Conservation (phyloP, 2,113 vertebrate genomes). For the Isichthys henryi region DNA sequence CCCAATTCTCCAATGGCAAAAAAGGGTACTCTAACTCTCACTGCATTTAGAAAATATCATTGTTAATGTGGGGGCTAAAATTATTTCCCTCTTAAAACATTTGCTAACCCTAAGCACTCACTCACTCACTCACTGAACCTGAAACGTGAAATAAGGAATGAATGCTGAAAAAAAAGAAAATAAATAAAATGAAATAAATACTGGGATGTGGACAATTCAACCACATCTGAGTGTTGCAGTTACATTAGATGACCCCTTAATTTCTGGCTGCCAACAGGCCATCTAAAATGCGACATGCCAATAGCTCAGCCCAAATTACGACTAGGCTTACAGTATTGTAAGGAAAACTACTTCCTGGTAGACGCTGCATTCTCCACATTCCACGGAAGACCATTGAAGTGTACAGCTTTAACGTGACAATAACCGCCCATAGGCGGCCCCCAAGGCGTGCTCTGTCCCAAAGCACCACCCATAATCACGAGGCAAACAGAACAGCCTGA, state of each 20-base stretch:
- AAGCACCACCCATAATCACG: neutral
- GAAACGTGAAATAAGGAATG: neutral
- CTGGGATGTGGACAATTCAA: neutral
- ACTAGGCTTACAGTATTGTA: neutral
- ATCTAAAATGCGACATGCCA: neutral
- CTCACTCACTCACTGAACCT: neutral
- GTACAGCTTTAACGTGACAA: neutral
- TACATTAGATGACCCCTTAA: neutral
- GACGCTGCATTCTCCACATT: constrained; percentile 48
- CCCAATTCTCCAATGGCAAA: neutral
- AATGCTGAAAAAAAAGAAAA: neutral
- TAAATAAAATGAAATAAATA: neutral
- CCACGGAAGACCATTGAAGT: constrained; percentile 55
- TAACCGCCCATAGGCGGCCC: neutral
- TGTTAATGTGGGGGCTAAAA: neutral
- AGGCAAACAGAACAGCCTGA: neutral
- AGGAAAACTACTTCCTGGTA: neutral
- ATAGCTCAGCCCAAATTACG: neutral
- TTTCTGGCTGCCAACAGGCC: neutral
- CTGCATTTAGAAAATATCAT: neutral
- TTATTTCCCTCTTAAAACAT: neutral
- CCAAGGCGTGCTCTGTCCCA: neutral
- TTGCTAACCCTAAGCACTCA: neutral
- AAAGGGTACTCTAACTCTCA: neutral
- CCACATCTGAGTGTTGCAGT: neutral